A percentile compares a stretch with the other conserved stretches of the same genome.
These are phyloP conservation scores for Takifugu ocellatus DNA, from an alignment of 2,797 vertebrate genomes.

Conservation along the genomic window DNA sequence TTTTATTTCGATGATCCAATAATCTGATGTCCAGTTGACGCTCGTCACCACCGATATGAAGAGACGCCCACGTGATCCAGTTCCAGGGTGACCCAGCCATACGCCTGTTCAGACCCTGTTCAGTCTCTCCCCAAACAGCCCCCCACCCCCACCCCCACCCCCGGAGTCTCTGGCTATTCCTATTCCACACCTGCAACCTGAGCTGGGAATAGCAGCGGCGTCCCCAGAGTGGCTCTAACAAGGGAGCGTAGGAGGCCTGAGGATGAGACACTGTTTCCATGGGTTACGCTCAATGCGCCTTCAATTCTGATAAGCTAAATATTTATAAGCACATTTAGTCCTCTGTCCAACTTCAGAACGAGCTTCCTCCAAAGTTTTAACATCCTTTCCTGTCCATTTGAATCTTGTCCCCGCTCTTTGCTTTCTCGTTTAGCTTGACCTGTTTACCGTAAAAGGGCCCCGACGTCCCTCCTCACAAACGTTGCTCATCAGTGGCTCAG, in stretches of 20 bases:
- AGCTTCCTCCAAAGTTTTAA: background rate
- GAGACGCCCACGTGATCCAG: conserved; percentile 2
- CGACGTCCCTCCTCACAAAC: too few relatives aligned
- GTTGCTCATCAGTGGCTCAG: too few relatives aligned
- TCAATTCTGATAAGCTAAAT: too few relatives aligned
- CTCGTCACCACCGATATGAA: background rate
- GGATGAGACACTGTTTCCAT: conserved; percentile 32
- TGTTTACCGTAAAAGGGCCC: conserved; percentile 2
- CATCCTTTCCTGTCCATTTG: too few relatives aligned
- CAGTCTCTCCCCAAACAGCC: conserved; percentile 31
- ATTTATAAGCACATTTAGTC: too few relatives aligned
- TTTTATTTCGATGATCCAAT: background rate
- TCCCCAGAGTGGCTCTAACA: conserved; percentile 51
- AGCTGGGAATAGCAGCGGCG: conserved; percentile 57
- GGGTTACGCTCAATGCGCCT: background rate
- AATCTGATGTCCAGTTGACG: background rate
- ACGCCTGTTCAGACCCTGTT: conserved; percentile 38
- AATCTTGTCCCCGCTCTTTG: too few relatives aligned
- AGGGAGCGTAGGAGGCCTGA: conserved; percentile 46
- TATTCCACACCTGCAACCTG: conserved; percentile 72
- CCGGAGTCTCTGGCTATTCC: conserved; percentile 38
- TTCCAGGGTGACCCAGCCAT: conserved; percentile 23
- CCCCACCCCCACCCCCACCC: too few relatives aligned
- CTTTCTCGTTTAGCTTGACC: conserved; percentile 16
- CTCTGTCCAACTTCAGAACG: too few relatives aligned